These are phyloP conservation scores for Fulmarus glacialis DNA, from an alignment of 2,113 vertebrate species.

Conservation along the genomic window DNA sequence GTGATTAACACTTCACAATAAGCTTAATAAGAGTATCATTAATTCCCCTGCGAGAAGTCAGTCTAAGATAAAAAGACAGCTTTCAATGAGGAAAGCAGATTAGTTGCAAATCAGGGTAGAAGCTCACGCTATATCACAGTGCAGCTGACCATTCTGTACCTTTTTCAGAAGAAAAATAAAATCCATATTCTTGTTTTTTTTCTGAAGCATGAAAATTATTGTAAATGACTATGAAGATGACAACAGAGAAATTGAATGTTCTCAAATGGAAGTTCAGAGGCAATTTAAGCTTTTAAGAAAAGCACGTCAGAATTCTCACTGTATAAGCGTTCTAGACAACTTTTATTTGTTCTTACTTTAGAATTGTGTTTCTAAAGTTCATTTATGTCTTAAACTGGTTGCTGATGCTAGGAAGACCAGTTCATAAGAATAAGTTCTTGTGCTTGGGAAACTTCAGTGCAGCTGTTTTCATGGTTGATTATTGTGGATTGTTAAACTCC, in stretches of 20 bases:
- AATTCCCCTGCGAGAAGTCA: neutral
- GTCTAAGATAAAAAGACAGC: neutral
- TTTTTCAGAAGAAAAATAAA: neutral
- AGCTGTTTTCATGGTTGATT: neutral
- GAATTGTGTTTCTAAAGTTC: neutral
- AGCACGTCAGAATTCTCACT: neutral
- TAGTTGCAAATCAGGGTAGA: neutral
- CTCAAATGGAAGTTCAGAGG: neutral
- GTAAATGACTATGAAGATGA: neutral
- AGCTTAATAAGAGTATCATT: neutral
- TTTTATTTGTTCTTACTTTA: neutral
- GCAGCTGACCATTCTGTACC: neutral
- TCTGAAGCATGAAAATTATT: neutral
- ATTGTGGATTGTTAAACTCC: neutral
- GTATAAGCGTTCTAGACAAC: neutral
- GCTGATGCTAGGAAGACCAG: neutral
- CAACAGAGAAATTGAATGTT: neutral
- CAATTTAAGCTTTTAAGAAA: neutral
- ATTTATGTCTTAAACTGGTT: neutral
- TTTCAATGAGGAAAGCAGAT: neutral
- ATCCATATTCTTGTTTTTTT: neutral
- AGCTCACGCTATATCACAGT: neutral
- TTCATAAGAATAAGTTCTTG: neutral
- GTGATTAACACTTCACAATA: neutral
- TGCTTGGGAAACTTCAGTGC: neutral